phyloP scores from a whole-genome alignment of 2,113 vertebrate genomes.

The human (Homo sapiens) region DNA sequence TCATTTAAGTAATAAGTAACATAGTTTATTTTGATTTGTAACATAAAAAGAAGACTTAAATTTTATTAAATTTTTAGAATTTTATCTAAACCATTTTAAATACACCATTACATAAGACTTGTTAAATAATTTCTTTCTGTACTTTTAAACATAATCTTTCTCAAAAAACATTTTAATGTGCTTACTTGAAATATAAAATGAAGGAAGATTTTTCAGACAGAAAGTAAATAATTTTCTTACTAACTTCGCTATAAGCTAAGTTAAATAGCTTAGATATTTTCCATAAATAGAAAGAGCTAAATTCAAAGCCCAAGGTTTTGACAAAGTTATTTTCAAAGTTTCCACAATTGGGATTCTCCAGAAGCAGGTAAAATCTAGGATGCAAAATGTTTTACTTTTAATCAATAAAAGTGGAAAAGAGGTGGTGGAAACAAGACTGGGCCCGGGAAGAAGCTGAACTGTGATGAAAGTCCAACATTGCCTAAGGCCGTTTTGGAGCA shows the following conservation, averaged over 20 bases:
- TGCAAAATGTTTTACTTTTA: not conserved
- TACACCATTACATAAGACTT: not conserved
- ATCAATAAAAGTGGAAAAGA: too few species aligned
- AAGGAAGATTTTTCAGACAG: not conserved
- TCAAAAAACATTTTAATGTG: not conserved
- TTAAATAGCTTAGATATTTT: not conserved
- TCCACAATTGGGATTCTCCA: not conserved
- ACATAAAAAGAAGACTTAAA: not conserved
- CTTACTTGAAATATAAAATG: not conserved
- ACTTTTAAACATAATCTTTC: not conserved
- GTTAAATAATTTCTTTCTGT: not conserved
- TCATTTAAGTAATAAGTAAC: not conserved
- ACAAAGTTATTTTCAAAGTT: not conserved
- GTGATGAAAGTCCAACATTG: not conserved
- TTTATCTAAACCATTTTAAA: constrained; percentile 21
- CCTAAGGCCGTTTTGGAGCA: not conserved
- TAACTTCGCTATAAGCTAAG: not conserved
- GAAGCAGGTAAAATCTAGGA: not conserved
- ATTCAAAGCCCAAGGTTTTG: not conserved
- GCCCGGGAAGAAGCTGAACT: not conserved
- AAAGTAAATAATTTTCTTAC: not conserved
- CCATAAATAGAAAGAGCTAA: not conserved
- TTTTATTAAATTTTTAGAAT: not conserved
- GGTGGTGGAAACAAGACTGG: not conserved
- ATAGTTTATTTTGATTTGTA: not conserved